Evolutionary conservation across 1,140 invertebrate species (phyloP).

Genomic region (Hirudo medicinalis): DNA sequence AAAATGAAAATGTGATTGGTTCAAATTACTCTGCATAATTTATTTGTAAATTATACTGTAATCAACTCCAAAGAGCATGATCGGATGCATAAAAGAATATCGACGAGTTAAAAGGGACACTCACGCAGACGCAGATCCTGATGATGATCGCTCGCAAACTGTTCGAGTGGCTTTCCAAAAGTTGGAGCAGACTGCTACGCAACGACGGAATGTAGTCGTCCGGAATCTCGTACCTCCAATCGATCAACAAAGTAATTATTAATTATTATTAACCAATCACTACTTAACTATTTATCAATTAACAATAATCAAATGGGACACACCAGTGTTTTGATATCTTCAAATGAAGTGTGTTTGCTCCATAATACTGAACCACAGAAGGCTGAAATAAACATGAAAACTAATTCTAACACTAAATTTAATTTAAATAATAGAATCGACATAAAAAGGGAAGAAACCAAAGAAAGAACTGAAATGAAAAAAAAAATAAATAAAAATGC

Average conservation of each 20-base stretch:
- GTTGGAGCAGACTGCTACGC: constrained; percentile 59
- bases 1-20: too few species aligned
- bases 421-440: too few species aligned
- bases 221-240: constrained; percentile 56
- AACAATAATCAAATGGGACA: constrained; percentile 21
- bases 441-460: too few species aligned
- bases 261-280: not conserved
- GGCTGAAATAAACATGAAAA: constrained; percentile 45
- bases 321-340: constrained; percentile 72
- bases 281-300: not conserved
- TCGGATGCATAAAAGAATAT: not conserved
- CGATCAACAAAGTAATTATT: not conserved
- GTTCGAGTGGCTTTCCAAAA: constrained; percentile 55
- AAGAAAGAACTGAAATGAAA: too few species aligned
- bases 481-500: too few species aligned
- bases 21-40: too few species aligned
- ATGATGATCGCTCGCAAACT: constrained; percentile 71
- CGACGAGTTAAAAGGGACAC: constrained; percentile 1
- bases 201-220: constrained; percentile 58
- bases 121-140: constrained; percentile 50
- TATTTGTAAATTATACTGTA: too few species aligned
- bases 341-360: constrained; percentile 67
- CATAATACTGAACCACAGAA: constrained; percentile 79
- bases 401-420: too few species aligned
- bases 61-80: too few species aligned